phyloP scores from a whole-genome alignment of 2,797 vertebrate genomes.

The Ptychadena robeensis region DNA sequence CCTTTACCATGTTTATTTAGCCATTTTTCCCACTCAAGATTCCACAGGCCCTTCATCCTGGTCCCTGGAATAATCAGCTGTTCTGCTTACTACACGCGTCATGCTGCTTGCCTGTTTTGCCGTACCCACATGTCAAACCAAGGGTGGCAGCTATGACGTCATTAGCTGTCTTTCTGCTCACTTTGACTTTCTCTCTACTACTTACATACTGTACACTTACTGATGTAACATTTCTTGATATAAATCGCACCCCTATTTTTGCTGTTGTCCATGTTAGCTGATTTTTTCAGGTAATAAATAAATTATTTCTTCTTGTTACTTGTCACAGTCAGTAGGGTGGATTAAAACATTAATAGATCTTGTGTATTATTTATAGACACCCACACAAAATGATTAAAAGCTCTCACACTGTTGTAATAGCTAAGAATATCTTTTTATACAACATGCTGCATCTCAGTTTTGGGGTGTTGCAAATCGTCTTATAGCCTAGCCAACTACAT shows the following conservation, averaged over 20 bases:
- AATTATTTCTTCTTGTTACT: background rate
- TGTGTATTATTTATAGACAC: too few relatives aligned
- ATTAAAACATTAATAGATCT: too few relatives aligned
- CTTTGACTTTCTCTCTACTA: conserved; percentile 39
- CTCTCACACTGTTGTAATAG: too few relatives aligned
- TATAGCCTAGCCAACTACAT: too few relatives aligned
- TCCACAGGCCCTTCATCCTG: conserved; percentile 51
- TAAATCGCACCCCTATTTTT: background rate
- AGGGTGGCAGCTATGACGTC: conserved; percentile 43
- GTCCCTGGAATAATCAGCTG: conserved; percentile 50
- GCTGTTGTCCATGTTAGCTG: background rate
- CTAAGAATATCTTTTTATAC: too few relatives aligned
- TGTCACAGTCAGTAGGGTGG: background rate
- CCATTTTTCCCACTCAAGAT: conserved; percentile 40
- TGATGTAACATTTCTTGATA: conserved; percentile 5
- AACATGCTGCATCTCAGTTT: too few relatives aligned
- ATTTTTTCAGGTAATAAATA: background rate
- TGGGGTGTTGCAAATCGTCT: too few relatives aligned
- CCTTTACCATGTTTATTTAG: conserved; percentile 35
- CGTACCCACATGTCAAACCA: conserved; percentile 46
- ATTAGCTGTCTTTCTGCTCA: conserved; percentile 40
- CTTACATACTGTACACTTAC: conserved; percentile 19
- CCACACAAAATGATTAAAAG: too few relatives aligned
- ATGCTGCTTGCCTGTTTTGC: conserved; percentile 48
- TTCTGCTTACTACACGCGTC: conserved; percentile 48